phyloP scores from a whole-genome alignment of 2,888 invertebrate genomes.

The Tricholauxania praeusta region DNA sequence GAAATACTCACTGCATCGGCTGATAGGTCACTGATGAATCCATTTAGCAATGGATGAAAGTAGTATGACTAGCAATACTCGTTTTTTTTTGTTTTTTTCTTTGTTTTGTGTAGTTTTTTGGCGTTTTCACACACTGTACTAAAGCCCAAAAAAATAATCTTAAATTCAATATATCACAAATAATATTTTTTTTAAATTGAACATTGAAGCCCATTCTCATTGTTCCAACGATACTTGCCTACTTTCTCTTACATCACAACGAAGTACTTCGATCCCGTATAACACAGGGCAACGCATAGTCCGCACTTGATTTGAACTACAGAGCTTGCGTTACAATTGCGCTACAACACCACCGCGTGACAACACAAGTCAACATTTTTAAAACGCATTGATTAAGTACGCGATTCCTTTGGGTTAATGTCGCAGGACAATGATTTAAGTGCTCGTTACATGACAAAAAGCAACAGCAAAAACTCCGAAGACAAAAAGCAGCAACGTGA shows the following conservation, averaged over 20 bases:
- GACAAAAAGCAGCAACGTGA: slow-evolving; percentile 5
- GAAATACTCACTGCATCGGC: no score
- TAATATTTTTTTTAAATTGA: no score
- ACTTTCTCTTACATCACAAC: background rate
- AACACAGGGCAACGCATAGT: background rate
- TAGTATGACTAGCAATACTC: no score
- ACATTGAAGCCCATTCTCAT: no score
- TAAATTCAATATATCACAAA: no score
- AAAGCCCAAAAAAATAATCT: no score
- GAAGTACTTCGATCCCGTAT: background rate
- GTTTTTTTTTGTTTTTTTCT: no score
- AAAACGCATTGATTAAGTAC: slow-evolving; percentile 64
- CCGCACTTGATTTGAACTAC: slow-evolving; percentile 16
- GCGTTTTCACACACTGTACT: no score
- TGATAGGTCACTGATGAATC: no score
- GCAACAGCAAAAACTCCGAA: slow-evolving; percentile 19
- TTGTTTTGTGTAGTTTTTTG: no score
- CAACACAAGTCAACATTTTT: slow-evolving; percentile 25
- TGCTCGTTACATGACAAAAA: slow-evolving; percentile 59
- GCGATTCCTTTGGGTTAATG: slow-evolving; percentile 66
- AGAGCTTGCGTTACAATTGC: background rate
- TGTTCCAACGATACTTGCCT: background rate
- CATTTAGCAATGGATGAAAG: no score
- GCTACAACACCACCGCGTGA: background rate
- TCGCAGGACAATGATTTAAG: slow-evolving; percentile 65